A percentile compares a stretch with the other conserved stretches of the same genome.
These are phyloP conservation scores for Catharus fuscescens DNA, from an alignment of 2,113 vertebrate species.

Conservation along the genomic window DNA sequence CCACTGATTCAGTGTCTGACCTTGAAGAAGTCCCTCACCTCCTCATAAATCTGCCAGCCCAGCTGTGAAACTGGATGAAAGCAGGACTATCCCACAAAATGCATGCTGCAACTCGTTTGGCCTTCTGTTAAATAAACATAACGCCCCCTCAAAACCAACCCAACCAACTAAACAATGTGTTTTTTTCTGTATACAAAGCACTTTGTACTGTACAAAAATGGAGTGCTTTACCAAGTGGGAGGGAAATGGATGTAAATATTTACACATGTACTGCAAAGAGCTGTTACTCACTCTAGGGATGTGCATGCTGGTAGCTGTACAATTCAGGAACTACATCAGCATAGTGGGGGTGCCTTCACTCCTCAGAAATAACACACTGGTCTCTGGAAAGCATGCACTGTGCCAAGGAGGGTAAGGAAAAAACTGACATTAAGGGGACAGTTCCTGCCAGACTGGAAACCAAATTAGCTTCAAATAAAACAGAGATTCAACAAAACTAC, in stretches of 20 bases:
- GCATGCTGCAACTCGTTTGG: background rate
- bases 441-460: background rate
- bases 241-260: conserved; percentile 46
- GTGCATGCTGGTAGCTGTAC: background rate
- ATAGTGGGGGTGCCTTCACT: background rate
- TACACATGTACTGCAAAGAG: conserved; percentile 18
- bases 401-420: background rate
- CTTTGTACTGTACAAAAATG: conserved; percentile 15
- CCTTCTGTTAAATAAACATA: conserved; percentile 43
- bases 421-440: background rate
- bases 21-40: conserved; percentile 16
- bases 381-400: background rate
- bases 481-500: background rate
- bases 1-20: background rate
- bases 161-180: background rate
- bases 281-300: background rate
- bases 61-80: background rate
- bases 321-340: background rate
- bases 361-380: background rate
- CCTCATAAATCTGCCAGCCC: background rate
- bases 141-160: conserved; percentile 32
- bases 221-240: conserved; percentile 26
- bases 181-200: conserved; percentile 1
- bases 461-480: conserved; percentile 10
- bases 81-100: background rate